Conservation (phyloP, 2,113 vertebrate genomes). For the Malurus alboscapulatus region DNA sequence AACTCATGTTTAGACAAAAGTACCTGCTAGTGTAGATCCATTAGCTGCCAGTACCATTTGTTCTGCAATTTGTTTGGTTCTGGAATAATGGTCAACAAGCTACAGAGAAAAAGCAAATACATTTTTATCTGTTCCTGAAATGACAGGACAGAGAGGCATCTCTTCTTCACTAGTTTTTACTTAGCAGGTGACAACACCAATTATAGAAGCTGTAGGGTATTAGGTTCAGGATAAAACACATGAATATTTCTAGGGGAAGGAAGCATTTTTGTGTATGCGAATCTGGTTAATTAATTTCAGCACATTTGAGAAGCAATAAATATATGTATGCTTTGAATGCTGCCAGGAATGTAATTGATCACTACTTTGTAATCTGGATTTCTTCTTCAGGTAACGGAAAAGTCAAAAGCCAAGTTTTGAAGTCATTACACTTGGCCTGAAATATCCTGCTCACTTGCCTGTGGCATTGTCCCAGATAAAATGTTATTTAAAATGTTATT, state of each 20-base stretch:
- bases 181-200: neutral
- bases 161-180: neutral
- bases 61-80: constrained; percentile 92
- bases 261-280: constrained; percentile 10
- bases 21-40: constrained; percentile 82
- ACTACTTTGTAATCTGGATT: constrained; percentile 20
- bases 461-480: neutral
- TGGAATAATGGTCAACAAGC: constrained; percentile 94
- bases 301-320: constrained; percentile 48
- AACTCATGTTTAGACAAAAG: neutral
- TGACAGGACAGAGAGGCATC: neutral
- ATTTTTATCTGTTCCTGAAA: neutral
- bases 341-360: constrained; percentile 54
- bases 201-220: neutral
- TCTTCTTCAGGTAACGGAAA: constrained; percentile 22
- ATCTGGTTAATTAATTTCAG: constrained; percentile 32
- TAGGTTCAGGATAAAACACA: neutral
- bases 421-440: neutral
- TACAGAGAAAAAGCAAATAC: constrained; percentile 54
- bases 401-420: constrained; percentile 19
- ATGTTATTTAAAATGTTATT: neutral
- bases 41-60: constrained; percentile 86
- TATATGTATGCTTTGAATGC: constrained; percentile 44
- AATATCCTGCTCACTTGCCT: neutral
- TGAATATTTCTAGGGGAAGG: neutral